Percentiles rank a stretch among this genome's conserved stretches.
phyloP scores from a whole-genome alignment of 2,888 invertebrate genomes.

The Drosophila emarginata region DNA sequence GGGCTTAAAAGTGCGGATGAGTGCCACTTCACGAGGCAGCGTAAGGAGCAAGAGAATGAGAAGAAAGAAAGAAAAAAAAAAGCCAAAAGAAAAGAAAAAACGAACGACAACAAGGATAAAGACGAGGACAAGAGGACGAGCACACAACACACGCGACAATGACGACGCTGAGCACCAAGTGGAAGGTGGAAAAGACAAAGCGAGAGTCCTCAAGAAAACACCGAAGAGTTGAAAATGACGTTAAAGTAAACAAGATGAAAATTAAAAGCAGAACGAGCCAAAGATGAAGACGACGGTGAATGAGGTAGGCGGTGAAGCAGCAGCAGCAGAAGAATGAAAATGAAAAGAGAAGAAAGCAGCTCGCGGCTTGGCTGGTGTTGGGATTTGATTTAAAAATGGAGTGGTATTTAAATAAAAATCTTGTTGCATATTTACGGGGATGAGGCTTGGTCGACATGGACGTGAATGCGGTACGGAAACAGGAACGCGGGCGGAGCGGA shows the following conservation, averaged over 20 bases:
- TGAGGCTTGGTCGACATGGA: too few species aligned
- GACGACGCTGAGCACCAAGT: conserved; percentile 24
- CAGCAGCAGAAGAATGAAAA: conserved; percentile 12
- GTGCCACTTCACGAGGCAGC: conserved; percentile 75
- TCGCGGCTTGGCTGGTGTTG: conserved; percentile 44
- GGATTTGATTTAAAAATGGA: conserved; percentile 78
- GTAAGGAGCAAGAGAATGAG: conserved; percentile 55
- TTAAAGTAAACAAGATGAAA: conserved; percentile 79
- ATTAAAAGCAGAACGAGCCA: conserved; percentile 60
- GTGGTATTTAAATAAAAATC: conserved; percentile 77
- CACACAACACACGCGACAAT: conserved; percentile 50
- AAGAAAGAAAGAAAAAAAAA: conserved; percentile 14
- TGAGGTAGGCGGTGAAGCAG: too few species aligned
- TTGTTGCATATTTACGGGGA: conserved; percentile 67
- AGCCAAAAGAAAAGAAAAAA: conserved; percentile 15
- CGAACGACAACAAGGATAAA: conserved; percentile 17
- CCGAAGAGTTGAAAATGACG: conserved; percentile 78
- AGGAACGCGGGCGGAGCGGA: neutral
- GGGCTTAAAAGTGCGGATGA: conserved; percentile 79
- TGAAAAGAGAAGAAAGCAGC: conserved; percentile 16
- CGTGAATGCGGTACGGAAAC: neutral
- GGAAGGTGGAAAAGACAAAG: conserved; percentile 35
- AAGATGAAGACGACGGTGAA: conserved; percentile 23
- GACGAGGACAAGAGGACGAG: conserved; percentile 15
- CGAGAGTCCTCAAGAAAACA: conserved; percentile 72